These are phyloP conservation scores for Monopis laevigella DNA, from an alignment of 2,888 invertebrate genomes.

Conservation along the genomic window DNA sequence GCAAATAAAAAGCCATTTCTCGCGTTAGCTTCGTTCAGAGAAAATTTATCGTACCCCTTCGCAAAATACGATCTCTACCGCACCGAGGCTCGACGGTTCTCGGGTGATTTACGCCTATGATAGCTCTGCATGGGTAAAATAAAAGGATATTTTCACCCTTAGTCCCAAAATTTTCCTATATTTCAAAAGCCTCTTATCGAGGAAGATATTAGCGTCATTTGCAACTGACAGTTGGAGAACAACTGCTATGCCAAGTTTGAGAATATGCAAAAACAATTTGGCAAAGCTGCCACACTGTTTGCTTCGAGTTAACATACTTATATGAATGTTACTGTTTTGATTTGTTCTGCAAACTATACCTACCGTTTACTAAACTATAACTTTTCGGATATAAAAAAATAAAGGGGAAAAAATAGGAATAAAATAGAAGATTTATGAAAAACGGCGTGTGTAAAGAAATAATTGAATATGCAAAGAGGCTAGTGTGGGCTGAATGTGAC, in stretches of 20 bases:
- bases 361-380: too few species aligned
- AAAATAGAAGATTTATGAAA: too few species aligned
- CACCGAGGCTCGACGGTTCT: slow-evolving; percentile 16
- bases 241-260: slow-evolving; percentile 12
- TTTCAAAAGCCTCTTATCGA: slow-evolving; percentile 19
- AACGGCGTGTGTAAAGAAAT: too few species aligned
- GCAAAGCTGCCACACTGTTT: slow-evolving; percentile 10
- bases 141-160: slow-evolving; percentile 31
- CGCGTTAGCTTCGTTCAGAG: slow-evolving; percentile 28
- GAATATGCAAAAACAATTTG: slow-evolving; percentile 12
- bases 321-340: slow-evolving; percentile 1
- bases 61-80: slow-evolving; percentile 36
- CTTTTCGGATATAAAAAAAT: too few species aligned
- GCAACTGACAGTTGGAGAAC: slow-evolving; percentile 18
- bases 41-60: slow-evolving; percentile 48
- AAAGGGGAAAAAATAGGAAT: too few species aligned
- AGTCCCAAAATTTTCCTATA: slow-evolving; percentile 21
- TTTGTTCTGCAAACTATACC: background rate
- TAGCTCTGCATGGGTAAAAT: slow-evolving; percentile 38
- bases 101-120: slow-evolving; percentile 40
- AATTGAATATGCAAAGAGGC: too few species aligned
- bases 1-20: slow-evolving; percentile 49
- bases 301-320: background rate
- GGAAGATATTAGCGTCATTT: slow-evolving; percentile 18
- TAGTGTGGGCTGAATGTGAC: too few species aligned